These are phyloP conservation scores for Taeniopygia guttata DNA, from an alignment of 2,797 vertebrate species.

Conservation along the genomic window DNA sequence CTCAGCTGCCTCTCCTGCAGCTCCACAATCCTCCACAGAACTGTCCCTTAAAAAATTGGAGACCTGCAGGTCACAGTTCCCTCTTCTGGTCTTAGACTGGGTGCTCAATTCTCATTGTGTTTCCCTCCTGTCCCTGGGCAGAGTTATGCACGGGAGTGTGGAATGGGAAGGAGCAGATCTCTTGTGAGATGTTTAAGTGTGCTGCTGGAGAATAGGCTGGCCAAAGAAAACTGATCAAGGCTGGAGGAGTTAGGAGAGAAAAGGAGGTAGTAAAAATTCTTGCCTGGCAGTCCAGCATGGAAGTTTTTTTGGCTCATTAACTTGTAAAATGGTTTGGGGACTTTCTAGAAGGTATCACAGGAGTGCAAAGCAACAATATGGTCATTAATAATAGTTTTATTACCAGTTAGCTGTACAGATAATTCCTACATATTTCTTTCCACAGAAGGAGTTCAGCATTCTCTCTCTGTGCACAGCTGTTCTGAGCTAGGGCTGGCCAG, in stretches of 20 bases:
- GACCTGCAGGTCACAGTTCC: background rate
- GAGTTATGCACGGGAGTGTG: background rate
- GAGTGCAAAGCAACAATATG: background rate
- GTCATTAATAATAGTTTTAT: background rate
- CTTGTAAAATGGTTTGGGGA: background rate
- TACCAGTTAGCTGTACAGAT: background rate
- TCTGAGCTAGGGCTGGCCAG: background rate
- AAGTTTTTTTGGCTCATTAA: slow-evolving; percentile 4
- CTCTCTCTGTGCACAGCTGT: background rate
- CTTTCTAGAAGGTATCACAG: background rate
- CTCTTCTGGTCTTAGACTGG: background rate
- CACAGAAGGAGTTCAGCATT: background rate
- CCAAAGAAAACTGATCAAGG: background rate
- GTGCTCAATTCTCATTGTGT: background rate
- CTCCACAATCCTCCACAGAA: background rate
- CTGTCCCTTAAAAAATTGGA: background rate
- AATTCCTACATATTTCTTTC: background rate
- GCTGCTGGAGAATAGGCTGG: background rate
- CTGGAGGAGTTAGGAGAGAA: background rate
- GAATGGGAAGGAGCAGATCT: background rate
- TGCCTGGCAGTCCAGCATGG: background rate
- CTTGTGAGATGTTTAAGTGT: background rate
- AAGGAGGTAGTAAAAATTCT: slow-evolving; percentile 12
- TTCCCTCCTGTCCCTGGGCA: background rate
- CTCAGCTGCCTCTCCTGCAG: slow-evolving; percentile 3